Evolutionary conservation across 2,113 vertebrate species (phyloP).

Genomic region (Strigops habroptila): DNA sequence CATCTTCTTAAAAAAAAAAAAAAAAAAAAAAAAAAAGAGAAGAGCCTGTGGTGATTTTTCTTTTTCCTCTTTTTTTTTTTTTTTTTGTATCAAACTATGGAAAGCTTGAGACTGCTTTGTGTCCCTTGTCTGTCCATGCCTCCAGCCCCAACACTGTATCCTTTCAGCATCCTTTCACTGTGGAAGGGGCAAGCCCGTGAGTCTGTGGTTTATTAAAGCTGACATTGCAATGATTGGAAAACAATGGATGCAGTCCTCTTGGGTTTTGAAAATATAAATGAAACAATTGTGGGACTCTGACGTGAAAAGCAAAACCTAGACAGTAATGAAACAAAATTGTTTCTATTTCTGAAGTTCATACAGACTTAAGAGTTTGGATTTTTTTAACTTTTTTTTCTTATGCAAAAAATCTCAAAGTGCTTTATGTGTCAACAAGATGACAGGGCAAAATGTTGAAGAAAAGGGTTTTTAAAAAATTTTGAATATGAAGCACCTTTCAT

Average conservation of each 20-base stretch:
- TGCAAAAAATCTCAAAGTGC: not conserved
- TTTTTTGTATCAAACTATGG: not conserved
- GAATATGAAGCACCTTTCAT: not conserved
- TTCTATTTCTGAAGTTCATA: not conserved
- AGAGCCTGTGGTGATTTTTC: not conserved
- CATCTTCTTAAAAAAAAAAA: not conserved
- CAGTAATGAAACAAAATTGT: not conserved
- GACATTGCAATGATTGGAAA: rapidly evolving
- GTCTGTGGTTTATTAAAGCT: not conserved
- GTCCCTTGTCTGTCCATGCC: rapidly evolving
- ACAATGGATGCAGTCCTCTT: not conserved
- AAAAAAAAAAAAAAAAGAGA: not conserved
- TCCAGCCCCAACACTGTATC: rapidly evolving
- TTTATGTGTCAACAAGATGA: not conserved
- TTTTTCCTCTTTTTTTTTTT: not conserved
- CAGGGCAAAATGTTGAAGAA: not conserved
- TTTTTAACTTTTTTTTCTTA: not conserved
- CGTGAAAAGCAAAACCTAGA: not conserved
- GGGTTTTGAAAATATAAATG: not conserved
- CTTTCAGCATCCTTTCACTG: not conserved
- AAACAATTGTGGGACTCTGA: not conserved
- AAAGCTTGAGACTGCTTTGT: not conserved
- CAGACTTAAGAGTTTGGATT: rapidly evolving
- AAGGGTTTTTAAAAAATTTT: not conserved
- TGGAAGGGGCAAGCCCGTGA: not conserved